Conservation (phyloP, 2,797 vertebrate species). For the Sebastes matsubarae region DNA sequence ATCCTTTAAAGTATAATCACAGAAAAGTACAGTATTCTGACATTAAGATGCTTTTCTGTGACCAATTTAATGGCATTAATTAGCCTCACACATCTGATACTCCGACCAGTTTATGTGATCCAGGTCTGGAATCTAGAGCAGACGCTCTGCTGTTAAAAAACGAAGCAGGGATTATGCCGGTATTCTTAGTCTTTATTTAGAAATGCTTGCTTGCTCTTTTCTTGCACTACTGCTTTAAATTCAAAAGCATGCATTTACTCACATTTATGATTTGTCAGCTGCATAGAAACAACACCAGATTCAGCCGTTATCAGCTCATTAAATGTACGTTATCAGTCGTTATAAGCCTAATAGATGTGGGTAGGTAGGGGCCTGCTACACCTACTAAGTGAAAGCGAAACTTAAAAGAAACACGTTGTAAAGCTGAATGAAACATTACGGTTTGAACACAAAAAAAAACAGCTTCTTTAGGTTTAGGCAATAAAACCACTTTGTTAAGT, state of each 20-base stretch:
- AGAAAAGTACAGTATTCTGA: background rate
- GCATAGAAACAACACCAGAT: background rate
- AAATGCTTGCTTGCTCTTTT: constrained; percentile 3
- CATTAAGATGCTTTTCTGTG: background rate
- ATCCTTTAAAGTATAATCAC: no score
- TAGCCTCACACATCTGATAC: background rate
- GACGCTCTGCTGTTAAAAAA: background rate
- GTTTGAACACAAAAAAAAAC: no score
- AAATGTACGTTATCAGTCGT: no score
- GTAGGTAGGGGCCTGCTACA: no score
- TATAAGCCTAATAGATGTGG: no score
- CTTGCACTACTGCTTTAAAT: constrained; percentile 3
- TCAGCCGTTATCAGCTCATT: no score
- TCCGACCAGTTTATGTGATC: background rate
- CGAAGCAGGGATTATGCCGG: background rate
- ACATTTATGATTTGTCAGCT: background rate
- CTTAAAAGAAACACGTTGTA: no score
- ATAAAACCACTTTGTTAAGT: no score
- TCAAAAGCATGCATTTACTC: background rate
- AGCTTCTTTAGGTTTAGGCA: no score
- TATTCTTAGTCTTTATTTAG: background rate
- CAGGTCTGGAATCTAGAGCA: constrained; percentile 9
- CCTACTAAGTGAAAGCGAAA: no score
- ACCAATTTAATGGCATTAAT: background rate
- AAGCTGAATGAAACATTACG: no score